Evolutionary conservation across 2,113 vertebrate species (phyloP).

Genomic region (Paedocypris sp.): DNA sequence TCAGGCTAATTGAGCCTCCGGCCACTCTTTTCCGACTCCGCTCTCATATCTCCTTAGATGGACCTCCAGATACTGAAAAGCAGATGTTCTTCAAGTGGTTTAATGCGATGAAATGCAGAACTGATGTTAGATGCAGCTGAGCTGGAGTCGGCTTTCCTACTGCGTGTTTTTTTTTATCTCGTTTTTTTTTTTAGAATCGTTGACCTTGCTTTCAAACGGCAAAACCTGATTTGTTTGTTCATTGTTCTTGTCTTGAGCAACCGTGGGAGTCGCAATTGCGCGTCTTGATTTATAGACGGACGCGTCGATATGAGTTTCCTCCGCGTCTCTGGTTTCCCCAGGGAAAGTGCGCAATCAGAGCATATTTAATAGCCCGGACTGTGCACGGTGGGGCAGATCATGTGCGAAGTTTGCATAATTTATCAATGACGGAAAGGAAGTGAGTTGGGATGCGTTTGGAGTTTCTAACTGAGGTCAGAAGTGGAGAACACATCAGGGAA

Average conservation of each 20-base stretch:
- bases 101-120: background rate
- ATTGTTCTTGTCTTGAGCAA: background rate
- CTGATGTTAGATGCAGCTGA: background rate
- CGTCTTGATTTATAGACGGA: background rate
- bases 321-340: background rate
- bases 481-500: constrained; percentile 9
- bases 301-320: background rate
- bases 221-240: too few species aligned
- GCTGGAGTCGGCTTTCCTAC: background rate
- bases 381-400: background rate
- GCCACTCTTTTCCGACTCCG: background rate
- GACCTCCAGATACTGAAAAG: background rate
- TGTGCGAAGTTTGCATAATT: constrained; percentile 16
- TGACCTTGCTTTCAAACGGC: too few species aligned
- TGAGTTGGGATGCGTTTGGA: background rate
- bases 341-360: constrained; percentile 1
- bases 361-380: background rate
- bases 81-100: constrained; percentile 15
- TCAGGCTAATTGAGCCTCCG: constrained; percentile 32
- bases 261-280: background rate
- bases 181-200: too few species aligned
- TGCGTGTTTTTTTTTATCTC: too few species aligned
- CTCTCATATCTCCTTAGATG: constrained; percentile 9
- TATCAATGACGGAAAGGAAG: constrained; percentile 13
- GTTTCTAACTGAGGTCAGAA: constrained; percentile 11